Evolutionary conservation across 2,797 vertebrate species (phyloP).

Genomic region (Tragelaphus eurycerus): DNA sequence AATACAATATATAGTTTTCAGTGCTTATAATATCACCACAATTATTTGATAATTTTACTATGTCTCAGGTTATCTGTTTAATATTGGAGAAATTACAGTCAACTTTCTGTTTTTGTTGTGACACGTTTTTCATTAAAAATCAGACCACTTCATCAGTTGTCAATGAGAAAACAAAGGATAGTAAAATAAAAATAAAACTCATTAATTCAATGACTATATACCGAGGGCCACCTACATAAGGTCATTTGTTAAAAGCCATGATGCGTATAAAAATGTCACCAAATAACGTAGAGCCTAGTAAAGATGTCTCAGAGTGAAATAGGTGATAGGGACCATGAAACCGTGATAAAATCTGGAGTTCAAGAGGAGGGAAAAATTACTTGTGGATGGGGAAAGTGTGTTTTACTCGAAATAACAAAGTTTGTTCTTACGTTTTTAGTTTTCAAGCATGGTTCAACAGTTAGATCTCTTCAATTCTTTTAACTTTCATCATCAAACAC

Average conservation of each 20-base stretch:
- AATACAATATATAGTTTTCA: not conserved
- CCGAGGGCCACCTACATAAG: not conserved
- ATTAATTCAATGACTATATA: not conserved
- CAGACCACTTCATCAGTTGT: not conserved
- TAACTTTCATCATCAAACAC: not conserved
- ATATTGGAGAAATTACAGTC: not conserved
- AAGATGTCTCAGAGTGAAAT: not conserved
- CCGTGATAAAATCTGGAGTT: not conserved
- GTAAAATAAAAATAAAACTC: constrained; percentile 22
- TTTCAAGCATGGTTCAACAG: not conserved
- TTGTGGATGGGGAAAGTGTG: not conserved
- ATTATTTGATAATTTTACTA: not conserved
- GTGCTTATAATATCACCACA: not conserved
- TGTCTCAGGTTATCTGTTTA: not conserved
- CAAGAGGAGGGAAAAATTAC: not conserved
- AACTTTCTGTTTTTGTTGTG: not conserved
- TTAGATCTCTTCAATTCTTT: not conserved
- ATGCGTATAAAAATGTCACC: not conserved
- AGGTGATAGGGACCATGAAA: not conserved
- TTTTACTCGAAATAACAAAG: not conserved
- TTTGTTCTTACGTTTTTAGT: not conserved
- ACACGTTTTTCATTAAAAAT: not conserved
- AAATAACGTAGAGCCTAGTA: not conserved
- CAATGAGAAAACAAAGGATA: not conserved
- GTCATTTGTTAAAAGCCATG: not conserved